Conservation (phyloP, 2,797 vertebrate species). For the Enteromius viviparus region DNA sequence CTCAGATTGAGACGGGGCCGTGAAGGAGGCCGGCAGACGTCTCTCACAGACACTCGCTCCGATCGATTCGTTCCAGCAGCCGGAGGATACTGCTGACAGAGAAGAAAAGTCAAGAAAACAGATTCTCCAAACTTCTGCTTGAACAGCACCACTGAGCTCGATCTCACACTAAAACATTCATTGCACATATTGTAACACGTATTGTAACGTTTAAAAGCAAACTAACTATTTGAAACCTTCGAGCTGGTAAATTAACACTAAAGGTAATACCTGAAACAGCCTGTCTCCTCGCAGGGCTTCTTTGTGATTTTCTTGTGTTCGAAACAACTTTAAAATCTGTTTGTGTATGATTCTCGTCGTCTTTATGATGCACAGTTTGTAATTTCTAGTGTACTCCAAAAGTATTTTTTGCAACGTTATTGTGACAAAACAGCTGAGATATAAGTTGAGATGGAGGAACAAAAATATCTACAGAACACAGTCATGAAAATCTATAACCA, state of each 20-base stretch:
- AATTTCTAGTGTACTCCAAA: not conserved
- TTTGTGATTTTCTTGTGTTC: too few species aligned
- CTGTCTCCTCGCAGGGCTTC: too few species aligned
- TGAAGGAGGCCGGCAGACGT: constrained; percentile 71
- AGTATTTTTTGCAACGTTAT: not conserved
- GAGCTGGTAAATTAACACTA: not conserved
- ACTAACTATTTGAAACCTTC: not conserved
- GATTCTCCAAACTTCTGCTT: not conserved
- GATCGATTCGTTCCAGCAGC: constrained; percentile 82
- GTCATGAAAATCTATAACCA: not conserved
- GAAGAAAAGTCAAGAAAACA: not conserved
- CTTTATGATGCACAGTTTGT: too few species aligned
- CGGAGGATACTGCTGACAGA: constrained; percentile 65
- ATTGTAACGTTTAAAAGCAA: not conserved
- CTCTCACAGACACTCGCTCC: constrained; percentile 76
- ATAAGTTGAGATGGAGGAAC: not conserved
- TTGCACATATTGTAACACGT: not conserved
- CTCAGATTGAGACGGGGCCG: constrained; percentile 60
- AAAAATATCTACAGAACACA: not conserved
- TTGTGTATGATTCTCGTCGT: too few species aligned
- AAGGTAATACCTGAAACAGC: too few species aligned
- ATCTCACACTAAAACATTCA: not conserved
- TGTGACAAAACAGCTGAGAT: not conserved
- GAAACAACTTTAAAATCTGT: too few species aligned
- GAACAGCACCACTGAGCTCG: not conserved